A percentile compares a stretch with the other conserved stretches of the same genome.
These are phyloP conservation scores for Mactra quadrangularis DNA, from an alignment of 1,140 invertebrate species.

Conservation along the genomic window DNA sequence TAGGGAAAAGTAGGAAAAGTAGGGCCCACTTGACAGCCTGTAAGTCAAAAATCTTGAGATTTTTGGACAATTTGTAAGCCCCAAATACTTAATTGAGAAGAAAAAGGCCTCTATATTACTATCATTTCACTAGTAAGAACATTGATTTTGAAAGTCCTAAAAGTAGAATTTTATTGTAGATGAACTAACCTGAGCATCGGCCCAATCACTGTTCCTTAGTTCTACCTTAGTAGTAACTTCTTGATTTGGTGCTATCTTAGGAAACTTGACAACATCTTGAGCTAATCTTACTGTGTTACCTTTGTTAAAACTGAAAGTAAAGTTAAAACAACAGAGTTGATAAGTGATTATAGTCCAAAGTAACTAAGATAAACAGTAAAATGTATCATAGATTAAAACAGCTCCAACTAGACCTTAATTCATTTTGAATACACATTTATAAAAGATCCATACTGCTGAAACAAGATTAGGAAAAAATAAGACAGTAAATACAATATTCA, in stretches of 20 bases:
- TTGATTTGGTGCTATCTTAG: neutral
- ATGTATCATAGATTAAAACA: neutral
- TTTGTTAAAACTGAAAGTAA: no score
- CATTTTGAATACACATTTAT: neutral
- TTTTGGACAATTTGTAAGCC: no score
- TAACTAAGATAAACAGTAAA: neutral
- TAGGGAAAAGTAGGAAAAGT: no score
- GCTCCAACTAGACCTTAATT: neutral
- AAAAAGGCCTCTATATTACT: no score
- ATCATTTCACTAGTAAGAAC: no score
- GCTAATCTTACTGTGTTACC: neutral
- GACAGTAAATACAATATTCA: no score
- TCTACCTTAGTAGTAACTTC: constrained; percentile 21
- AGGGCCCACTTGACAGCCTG: no score
- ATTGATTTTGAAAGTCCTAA: no score
- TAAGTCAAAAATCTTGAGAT: no score
- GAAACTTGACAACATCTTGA: constrained; percentile 25
- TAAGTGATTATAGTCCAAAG: neutral
- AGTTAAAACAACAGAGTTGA: no score
- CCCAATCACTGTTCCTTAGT: constrained; percentile 42
- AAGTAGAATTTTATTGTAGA: no score
- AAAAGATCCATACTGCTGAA: neutral
- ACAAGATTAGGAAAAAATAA: neutral
- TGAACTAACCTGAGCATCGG: constrained; percentile 22
- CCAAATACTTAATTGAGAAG: no score